These are phyloP conservation scores for Polyommatus icarus DNA, from an alignment of 2,888 invertebrate species.

Conservation along the genomic window DNA sequence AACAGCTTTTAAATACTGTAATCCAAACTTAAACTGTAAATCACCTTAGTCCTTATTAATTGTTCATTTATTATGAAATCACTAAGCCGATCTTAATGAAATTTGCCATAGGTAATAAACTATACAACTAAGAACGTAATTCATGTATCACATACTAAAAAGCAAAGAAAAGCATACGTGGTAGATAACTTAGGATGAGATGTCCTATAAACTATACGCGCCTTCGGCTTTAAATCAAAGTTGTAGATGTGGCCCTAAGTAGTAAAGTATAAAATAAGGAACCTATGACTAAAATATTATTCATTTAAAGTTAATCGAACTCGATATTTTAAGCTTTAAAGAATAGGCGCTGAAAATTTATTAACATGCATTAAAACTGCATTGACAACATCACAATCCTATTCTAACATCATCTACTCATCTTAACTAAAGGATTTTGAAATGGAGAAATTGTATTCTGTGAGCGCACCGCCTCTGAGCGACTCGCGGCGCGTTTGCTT, in stretches of 20 bases:
- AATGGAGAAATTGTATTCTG: conserved; percentile 27
- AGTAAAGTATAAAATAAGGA: neutral
- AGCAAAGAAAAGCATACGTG: neutral
- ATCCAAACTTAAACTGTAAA: conserved; percentile 5
- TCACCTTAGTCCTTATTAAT: conserved; percentile 12
- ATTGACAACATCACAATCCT: neutral
- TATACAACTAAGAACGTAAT: neutral
- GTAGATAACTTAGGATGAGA: neutral
- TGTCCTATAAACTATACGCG: neutral
- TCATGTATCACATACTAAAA: neutral
- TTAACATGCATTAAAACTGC: neutral
- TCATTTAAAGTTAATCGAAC: too few relatives aligned
- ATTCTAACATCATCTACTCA: neutral
- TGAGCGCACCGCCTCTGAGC: neutral
- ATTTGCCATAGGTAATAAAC: conserved; percentile 13
- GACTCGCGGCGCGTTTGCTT: conserved; percentile 5
- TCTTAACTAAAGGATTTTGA: conserved; percentile 4
- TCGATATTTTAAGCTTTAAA: too few relatives aligned
- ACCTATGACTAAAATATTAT: neutral
- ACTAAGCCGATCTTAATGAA: conserved; percentile 3
- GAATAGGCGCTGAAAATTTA: too few relatives aligned
- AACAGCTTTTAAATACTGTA: neutral
- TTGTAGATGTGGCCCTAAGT: neutral
- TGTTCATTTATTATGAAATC: conserved; percentile 13
- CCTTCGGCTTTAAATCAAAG: neutral